Conservation (phyloP, 2,113 vertebrate species). For the Pterocles burchelli region DNA sequence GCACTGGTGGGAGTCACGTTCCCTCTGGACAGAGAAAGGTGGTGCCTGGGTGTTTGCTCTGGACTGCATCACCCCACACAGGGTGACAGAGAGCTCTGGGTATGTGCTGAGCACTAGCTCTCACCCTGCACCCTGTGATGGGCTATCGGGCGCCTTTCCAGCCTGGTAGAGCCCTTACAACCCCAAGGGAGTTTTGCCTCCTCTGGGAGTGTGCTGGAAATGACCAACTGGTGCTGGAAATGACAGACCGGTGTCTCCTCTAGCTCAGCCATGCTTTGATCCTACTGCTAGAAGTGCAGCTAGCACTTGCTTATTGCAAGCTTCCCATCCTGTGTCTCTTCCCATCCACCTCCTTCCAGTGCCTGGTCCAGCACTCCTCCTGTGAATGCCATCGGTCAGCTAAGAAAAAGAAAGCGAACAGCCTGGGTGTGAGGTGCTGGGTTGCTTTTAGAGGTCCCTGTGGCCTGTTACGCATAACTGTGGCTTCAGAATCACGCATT, state of each 20-base stretch:
- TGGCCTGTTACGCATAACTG: not conserved
- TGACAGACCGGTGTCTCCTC: rapidly evolving
- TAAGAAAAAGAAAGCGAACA: not conserved
- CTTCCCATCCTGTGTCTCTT: not conserved
- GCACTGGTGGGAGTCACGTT: rapidly evolving
- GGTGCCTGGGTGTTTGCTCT: not conserved
- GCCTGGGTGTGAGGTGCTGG: rapidly evolving
- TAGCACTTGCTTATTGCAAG: not conserved
- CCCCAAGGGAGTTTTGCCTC: not conserved
- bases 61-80: not conserved
- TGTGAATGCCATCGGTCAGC: rapidly evolving
- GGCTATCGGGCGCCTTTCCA: not conserved
- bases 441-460: not conserved
- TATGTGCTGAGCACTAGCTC: not conserved
- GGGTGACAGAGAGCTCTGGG: not conserved
- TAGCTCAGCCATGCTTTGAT: not conserved
- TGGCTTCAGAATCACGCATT: not conserved
- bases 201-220: not conserved
- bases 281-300: not conserved
- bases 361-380: not conserved
- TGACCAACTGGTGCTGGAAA: not conserved
- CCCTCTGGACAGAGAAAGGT: not conserved
- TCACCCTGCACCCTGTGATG: not conserved
- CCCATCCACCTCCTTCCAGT: not conserved
- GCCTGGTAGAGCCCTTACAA: not conserved